Base-by-base conservation (phyloP, 1,140 invertebrate species). In the Papilio glaucus region DNA sequence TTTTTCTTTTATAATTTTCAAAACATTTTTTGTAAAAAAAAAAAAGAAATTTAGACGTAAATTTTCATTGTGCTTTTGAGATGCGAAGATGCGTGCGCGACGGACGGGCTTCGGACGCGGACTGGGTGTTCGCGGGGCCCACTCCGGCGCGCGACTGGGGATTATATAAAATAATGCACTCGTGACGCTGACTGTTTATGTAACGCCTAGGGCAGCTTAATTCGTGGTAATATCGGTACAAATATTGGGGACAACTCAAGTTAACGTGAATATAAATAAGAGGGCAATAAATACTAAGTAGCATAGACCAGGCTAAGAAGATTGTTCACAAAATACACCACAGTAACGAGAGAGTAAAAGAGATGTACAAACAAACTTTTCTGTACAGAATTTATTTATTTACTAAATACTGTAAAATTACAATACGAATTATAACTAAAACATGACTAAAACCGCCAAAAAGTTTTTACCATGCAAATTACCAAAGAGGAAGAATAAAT, bases 101-200 rank as follows among this genome's bases (percentile, higher is more conserved):
- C 72, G 69, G 73, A 29, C 81, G 80, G 79, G 68, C 41, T 71
- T 60, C 57, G 73, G 68, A 68, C 79, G 81, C 78, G 80, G 63
- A 87, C 87, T 87, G 85, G 74, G 71, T 72, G 68, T 15, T 67
- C 8, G 45, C 63, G 38, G 57, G 74, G 77, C 78, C 79, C 79
- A 77, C 77, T 73, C 79, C 80, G 77, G 69, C 67, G 71, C 62
- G 61, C 74, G 67, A 76, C 77, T 77, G 78, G 41, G 62, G 42
- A 78, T 90, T 89, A 91, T 80, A 78, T 89, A 91, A 91, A 89
- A 74, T 73, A 74, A 77, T 79, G 80, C 78, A 77, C 42, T 78
- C 70, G 57, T 79, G 77, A 80, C 77, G 61, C 18, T 73, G 62
- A 29, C 39, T 15, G 65, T 77, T 91, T 88, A 87, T 77, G 87